Base-by-base conservation (phyloP, 1,140 invertebrate species). In the Bombus picipes region DNA sequence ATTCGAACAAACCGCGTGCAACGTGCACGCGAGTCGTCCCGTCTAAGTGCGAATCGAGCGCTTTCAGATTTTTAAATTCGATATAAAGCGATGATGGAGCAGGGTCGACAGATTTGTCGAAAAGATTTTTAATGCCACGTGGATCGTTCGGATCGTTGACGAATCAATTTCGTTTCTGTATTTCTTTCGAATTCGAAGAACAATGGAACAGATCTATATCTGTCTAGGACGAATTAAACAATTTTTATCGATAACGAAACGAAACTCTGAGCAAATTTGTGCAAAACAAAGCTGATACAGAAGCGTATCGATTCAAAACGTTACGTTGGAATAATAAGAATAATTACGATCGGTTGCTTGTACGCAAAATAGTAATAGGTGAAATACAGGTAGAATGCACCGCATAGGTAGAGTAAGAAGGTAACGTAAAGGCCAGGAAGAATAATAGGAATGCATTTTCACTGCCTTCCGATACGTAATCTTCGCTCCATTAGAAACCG, bases 381-480 rank as follows among this genome's bases (percentile, higher is more conserved):
- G 37, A 39, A n/a, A 28, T n/a, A 28, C 10, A 3, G 34, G 47
- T 53, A 53, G n/a, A 6, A 15, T 9, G 53, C 0, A 10, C 1
- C 10, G 41, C 37, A 15, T 47, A 6, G 12, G 37, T 13, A 25
- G 22, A 8, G 32, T 0, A 43, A 10, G 47, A 41, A 59, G 8
- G 82, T 62, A 84, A 73, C 12, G 57, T 73, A 81, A 28, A 65
- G 34, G 8, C 34, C 65, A 57, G 77, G 78, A 74, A 81, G 77
- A 85, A 85, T 85, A 81, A 85, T 80, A 81, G 57, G 70, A 81
- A 85, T 85, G 83, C 83, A 68, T 85, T 85, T 85, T 81, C 83
- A 80, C 41, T 74, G 71, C 32, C 28, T 13, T 57, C 5, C 15
- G 83, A 85, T 85, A 85, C 74, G 83, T 85, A 80, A 85, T 85